A percentile compares a stretch with the other conserved stretches of the same genome.
Evolutionary conservation across 1,140 invertebrate genomes (phyloP).

Genomic region (Wiebesia pumilae): DNA sequence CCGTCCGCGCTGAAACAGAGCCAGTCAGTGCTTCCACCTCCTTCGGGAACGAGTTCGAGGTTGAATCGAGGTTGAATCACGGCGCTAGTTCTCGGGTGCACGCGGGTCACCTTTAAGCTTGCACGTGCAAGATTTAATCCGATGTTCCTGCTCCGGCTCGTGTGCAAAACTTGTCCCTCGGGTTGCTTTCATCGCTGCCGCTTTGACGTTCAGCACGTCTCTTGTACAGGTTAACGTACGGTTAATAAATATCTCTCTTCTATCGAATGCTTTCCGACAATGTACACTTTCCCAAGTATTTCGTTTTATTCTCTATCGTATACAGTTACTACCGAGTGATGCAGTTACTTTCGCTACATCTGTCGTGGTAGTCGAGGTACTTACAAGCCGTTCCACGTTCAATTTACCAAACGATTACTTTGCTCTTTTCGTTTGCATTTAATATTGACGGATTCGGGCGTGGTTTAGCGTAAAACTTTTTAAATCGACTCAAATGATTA

Average conservation of each 20-base stretch:
- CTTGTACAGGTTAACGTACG: neutral
- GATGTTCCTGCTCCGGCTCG: neutral
- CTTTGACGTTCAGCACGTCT: neutral
- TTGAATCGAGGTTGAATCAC: neutral
- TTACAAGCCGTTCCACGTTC: no score
- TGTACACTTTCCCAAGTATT: neutral
- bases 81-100: no score
- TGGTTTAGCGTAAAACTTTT: no score
- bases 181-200: neutral
- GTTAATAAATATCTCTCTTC: neutral
- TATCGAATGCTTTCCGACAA: neutral
- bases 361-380: no score
- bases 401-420: no score
- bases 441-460: no score
- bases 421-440: no score
- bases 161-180: neutral
- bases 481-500: no score
- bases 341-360: no score
- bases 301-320: no score
- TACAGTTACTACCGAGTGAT: no score
- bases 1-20: conserved; percentile 83
- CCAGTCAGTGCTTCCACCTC: neutral
- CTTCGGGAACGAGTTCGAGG: neutral
- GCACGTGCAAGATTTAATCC: neutral
- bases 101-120: neutral